phyloP scores from a whole-genome alignment of 1,140 invertebrate species.

The Aphidius ervi region DNA sequence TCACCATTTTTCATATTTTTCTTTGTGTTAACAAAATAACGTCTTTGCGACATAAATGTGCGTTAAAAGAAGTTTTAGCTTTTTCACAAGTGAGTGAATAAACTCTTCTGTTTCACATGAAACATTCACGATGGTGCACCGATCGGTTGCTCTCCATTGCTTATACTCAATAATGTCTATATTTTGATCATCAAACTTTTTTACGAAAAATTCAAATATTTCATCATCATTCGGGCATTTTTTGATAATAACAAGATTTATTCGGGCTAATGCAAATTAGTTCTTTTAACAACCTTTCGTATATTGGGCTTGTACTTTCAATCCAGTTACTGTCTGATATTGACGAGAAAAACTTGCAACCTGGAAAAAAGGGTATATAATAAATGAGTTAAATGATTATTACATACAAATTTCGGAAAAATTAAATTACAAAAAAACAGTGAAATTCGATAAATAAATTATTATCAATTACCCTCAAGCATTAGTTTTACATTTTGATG shows the following conservation, averaged over 20 bases:
- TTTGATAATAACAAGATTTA: background rate
- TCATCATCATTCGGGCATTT: constrained; percentile 13
- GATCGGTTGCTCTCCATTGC: constrained; percentile 15
- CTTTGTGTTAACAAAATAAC: background rate
- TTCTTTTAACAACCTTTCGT: background rate
- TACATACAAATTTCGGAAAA: background rate
- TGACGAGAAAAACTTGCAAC: background rate
- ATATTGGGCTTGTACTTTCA: background rate
- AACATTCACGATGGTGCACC: constrained; percentile 14
- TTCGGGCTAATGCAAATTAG: background rate
- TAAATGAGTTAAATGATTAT: too few species aligned
- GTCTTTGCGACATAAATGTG: constrained; percentile 30
- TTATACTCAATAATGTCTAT: constrained; percentile 18
- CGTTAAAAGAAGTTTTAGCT: constrained; percentile 16
- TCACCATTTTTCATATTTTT: constrained; percentile 23
- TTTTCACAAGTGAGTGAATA: constrained; percentile 14
- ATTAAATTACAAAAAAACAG: background rate
- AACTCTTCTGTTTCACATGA: constrained; percentile 18
- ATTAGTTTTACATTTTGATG: constrained; percentile 15
- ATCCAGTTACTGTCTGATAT: background rate
- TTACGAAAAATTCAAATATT: constrained; percentile 9
- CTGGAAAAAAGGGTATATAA: too few species aligned
- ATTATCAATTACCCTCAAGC: constrained; percentile 9
- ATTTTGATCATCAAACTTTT: constrained; percentile 17
- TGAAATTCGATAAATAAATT: background rate